These are phyloP conservation scores for Zelleria hepariella DNA, from an alignment of 2,888 invertebrate species.

Conservation along the genomic window DNA sequence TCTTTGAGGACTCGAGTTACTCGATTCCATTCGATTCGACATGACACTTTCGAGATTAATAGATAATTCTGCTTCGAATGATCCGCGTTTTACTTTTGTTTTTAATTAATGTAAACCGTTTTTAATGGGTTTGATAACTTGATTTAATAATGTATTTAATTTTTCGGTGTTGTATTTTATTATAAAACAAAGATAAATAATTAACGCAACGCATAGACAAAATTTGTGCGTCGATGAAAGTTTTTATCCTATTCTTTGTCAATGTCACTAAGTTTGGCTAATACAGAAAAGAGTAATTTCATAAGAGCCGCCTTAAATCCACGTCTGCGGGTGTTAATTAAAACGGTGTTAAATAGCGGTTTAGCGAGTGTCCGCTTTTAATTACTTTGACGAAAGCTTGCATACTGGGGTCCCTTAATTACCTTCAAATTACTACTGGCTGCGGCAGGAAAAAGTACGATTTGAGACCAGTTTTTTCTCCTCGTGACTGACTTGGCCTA, in stretches of 20 bases:
- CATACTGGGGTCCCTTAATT: slow-evolving; percentile 29
- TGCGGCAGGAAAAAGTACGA: slow-evolving; percentile 29
- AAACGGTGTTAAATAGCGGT: not conserved
- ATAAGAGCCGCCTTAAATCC: not conserved
- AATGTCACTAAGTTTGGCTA: too few species aligned
- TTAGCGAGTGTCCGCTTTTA: not conserved
- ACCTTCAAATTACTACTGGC: slow-evolving; percentile 33
- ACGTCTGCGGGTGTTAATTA: not conserved
- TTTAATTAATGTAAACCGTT: too few species aligned
- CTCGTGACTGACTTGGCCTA: slow-evolving; percentile 41
- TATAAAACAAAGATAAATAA: too few species aligned
- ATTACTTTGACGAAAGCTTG: slow-evolving; percentile 20
- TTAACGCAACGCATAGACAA: too few species aligned
- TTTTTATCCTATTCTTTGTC: too few species aligned
- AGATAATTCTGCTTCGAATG: too few species aligned
- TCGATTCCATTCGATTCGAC: not conserved
- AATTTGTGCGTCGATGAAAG: too few species aligned
- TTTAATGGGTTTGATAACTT: too few species aligned
- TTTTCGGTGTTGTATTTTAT: too few species aligned
- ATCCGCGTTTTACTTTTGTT: too few species aligned
- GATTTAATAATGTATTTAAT: too few species aligned
- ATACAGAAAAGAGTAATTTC: too few species aligned
- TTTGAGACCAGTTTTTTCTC: slow-evolving; percentile 21
- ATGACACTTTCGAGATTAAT: not conserved
- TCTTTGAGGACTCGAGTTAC: not conserved